A percentile compares a stretch with the other conserved stretches of the same genome.
phyloP scores from a whole-genome alignment of 2,888 invertebrate genomes.

The Sphaerophoria taeniata region DNA sequence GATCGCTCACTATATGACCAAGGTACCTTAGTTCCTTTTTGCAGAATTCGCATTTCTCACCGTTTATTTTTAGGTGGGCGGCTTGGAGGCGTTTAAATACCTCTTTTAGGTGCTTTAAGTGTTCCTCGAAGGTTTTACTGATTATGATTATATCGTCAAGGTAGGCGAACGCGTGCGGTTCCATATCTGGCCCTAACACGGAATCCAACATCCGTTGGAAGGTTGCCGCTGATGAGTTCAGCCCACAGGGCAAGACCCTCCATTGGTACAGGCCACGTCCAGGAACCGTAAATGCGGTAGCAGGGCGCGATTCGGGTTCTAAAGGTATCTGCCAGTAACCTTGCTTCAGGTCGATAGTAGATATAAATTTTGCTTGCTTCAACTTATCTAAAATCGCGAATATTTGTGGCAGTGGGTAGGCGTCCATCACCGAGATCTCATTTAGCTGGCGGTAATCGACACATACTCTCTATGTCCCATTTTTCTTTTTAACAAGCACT shows the following conservation, averaged over 20 bases:
- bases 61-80: background rate
- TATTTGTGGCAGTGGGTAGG: no score
- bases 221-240: background rate
- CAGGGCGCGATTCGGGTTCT: no score
- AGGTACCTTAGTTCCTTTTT: constrained; percentile 24
- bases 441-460: constrained; percentile 67
- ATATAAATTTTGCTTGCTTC: no score
- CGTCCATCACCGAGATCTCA: no score
- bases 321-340: no score
- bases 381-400: no score
- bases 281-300: no score
- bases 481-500: constrained; percentile 73
- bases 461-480: constrained; percentile 78
- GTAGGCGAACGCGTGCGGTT: background rate
- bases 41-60: constrained; percentile 13
- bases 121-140: background rate
- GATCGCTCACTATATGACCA: constrained; percentile 37
- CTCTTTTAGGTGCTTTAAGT: background rate
- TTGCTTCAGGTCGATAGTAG: no score
- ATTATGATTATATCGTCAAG: background rate
- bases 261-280: no score
- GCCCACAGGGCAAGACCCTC: background rate
- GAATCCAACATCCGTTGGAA: constrained; percentile 1
- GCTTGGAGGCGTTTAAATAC: background rate
- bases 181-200: background rate